Conservation (phyloP, 2,888 invertebrate genomes). For the Ceramica pisi region DNA sequence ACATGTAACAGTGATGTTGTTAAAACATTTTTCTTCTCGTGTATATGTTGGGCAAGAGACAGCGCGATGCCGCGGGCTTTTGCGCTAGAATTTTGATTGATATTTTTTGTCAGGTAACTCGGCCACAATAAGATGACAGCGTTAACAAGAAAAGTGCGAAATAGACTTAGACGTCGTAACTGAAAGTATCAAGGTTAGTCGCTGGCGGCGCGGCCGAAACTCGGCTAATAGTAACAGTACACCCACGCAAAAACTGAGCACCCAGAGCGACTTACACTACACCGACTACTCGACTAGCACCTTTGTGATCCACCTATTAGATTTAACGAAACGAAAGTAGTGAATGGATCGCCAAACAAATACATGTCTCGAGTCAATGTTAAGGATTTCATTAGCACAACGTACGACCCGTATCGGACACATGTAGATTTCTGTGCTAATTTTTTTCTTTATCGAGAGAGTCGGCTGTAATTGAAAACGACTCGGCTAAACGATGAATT, state of each 20-base stretch:
- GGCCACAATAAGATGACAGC: slow-evolving; percentile 90
- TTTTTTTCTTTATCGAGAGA: slow-evolving; percentile 75
- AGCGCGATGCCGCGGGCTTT: slow-evolving; percentile 86
- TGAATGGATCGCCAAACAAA: slow-evolving; percentile 81
- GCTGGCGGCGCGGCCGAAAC: slow-evolving; percentile 85
- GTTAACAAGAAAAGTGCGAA: slow-evolving; percentile 90
- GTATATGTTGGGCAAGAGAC: slow-evolving; percentile 82
- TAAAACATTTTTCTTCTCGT: slow-evolving; percentile 78
- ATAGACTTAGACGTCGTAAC: slow-evolving; percentile 86
- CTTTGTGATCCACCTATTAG: slow-evolving; percentile 84
- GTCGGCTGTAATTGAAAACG: slow-evolving; percentile 73
- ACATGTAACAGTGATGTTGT: slow-evolving; percentile 71
- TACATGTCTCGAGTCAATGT: slow-evolving; percentile 74
- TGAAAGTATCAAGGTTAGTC: slow-evolving; percentile 90
- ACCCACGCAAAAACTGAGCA: slow-evolving; percentile 86
- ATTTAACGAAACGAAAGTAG: slow-evolving; percentile 83
- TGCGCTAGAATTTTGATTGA: slow-evolving; percentile 91
- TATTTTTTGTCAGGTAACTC: slow-evolving; percentile 90
- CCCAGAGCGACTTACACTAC: slow-evolving; percentile 77
- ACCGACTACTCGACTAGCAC: slow-evolving; percentile 72
- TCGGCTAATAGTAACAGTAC: slow-evolving; percentile 89
- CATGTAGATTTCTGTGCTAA: slow-evolving; percentile 68
- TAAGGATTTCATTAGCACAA: slow-evolving; percentile 82
- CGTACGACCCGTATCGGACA: slow-evolving; percentile 60
- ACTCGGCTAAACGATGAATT: slow-evolving; percentile 67